Evolutionary conservation across 2,797 vertebrate species (phyloP).

Genomic region (Lindbergichthys nudifrons): DNA sequence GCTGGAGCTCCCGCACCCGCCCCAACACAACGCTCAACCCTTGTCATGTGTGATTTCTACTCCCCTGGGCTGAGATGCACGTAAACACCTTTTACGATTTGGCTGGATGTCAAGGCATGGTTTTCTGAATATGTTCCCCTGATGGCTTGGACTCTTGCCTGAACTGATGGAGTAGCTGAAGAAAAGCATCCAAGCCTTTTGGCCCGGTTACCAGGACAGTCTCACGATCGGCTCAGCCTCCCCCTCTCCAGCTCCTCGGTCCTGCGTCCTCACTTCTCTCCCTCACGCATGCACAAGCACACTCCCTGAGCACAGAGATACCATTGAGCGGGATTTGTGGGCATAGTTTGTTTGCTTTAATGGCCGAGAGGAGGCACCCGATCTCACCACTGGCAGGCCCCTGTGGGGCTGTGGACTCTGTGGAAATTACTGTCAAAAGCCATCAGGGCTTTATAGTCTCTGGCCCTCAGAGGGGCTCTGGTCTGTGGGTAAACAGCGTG

Average conservation of each 20-base stretch:
- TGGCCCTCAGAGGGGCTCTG: constrained; percentile 71
- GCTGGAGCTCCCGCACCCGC: constrained; percentile 18
- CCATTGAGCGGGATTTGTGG: constrained; percentile 81
- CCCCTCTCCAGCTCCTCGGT: constrained; percentile 42
- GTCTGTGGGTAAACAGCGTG: constrained; percentile 76
- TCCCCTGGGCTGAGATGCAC: constrained; percentile 67
- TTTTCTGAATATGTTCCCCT: constrained; percentile 66
- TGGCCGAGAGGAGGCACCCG: constrained; percentile 78
- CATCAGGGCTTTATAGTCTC: constrained; percentile 80
- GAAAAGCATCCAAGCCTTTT: constrained; percentile 69
- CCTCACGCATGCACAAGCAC: constrained; percentile 70
- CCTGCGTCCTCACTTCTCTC: constrained; percentile 62
- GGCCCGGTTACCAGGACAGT: constrained; percentile 55
- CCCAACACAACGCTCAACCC: constrained; percentile 60
- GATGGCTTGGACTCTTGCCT: constrained; percentile 65
- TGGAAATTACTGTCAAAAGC: constrained; percentile 86
- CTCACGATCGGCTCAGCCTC: constrained; percentile 58
- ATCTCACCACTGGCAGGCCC: constrained; percentile 77
- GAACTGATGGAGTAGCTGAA: constrained; percentile 69
- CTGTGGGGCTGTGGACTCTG: constrained; percentile 65
- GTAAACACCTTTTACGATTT: constrained; percentile 78
- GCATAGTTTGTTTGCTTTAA: constrained; percentile 81
- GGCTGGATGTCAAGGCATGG: constrained; percentile 57
- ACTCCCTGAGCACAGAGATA: constrained; percentile 78
- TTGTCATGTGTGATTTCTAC: constrained; percentile 70